A percentile compares a stretch with the other conserved stretches of the same genome.
These are phyloP conservation scores for Macrotis lagotis DNA, from an alignment of 2,113 vertebrate genomes.

Conservation along the genomic window DNA sequence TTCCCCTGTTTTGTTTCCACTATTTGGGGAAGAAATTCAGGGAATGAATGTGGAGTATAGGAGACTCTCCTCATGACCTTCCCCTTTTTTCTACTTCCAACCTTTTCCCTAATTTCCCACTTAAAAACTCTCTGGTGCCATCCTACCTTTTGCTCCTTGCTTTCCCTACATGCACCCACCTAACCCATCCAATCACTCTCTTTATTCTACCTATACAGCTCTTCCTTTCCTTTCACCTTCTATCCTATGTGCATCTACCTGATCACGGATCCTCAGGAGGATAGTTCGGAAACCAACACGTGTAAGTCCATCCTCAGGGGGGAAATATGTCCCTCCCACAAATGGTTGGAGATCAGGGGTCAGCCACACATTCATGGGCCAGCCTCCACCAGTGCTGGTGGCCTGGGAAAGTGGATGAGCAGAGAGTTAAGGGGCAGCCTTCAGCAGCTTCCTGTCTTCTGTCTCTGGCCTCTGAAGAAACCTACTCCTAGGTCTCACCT, in stretches of 20 bases:
- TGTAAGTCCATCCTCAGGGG: conserved; percentile 88
- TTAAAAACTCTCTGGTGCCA: neutral
- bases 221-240: no score
- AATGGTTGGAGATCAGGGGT: conserved; percentile 94
- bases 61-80: neutral
- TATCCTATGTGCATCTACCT: conserved; percentile 82
- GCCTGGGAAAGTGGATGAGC: conserved; percentile 82
- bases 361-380: conserved; percentile 98
- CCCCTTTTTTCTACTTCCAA: neutral
- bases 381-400: conserved; percentile 94
- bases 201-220: neutral
- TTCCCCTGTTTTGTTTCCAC: conserved; percentile 91
- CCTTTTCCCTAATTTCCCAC: fast-evolving
- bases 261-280: conserved; percentile 88
- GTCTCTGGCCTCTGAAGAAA: fast-evolving
- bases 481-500: conserved; percentile 81
- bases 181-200: neutral
- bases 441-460: fast-evolving
- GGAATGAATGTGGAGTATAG: neutral
- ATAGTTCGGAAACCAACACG: conserved; percentile 91
- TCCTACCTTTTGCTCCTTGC: neutral
- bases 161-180: neutral
- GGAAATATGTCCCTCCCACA: conserved; percentile 94
- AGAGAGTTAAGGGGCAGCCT: conserved; percentile 1
- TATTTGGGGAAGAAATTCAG: conserved; percentile 65